Base-by-base conservation (phyloP, 2,113 vertebrate species). In the Takifugu bimaculatus region DNA sequence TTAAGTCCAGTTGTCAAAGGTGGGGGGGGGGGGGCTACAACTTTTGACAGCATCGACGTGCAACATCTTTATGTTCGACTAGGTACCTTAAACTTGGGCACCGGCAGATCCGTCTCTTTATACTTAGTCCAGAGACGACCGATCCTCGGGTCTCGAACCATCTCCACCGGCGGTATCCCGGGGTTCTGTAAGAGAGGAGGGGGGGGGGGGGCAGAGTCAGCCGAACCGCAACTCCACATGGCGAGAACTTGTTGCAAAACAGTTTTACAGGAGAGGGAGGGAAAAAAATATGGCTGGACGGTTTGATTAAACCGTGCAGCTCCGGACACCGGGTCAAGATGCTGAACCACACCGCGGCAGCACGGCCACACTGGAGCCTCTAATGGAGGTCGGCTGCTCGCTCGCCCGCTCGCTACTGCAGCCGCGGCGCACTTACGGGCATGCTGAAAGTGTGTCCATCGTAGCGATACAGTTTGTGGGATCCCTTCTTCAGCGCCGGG, bases 381-480 rank as follows among this genome's bases (percentile, higher is more conserved):
- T 85, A 72, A 76, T 79, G 85, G 85, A 80, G 84, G 78, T 81
- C 78, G 68, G 65, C 79, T 71, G 72, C 83, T 84, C 76, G 39
- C 82, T 82, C 77, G 83, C 85, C 80, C 76, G 39, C 82, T 82
- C 77, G 83, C 85, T 81, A 85, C 79, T 77, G 77, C 78, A 63
- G 50, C 68, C 53, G 72, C 59, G 62, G 69, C 60, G 44, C 39
- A 88, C 95, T 95, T 88, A 99, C 96, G 72, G 94, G 93, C 91
- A 94, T 90, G 90, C 81, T 98, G 79, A 97, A 99, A 86, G 93
- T 89, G 74, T 93, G 94, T 77, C 97, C 97, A 93, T 99, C 96
- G 87, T 98, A 99, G 88, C 97, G 94, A 68, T 98, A 98, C 78
- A 99, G 92, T 87, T 98, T 98, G 84, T 97, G 96, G 44, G 94